phyloP scores from a whole-genome alignment of 2,888 invertebrate genomes.

The Alentia gelatinosa region DNA sequence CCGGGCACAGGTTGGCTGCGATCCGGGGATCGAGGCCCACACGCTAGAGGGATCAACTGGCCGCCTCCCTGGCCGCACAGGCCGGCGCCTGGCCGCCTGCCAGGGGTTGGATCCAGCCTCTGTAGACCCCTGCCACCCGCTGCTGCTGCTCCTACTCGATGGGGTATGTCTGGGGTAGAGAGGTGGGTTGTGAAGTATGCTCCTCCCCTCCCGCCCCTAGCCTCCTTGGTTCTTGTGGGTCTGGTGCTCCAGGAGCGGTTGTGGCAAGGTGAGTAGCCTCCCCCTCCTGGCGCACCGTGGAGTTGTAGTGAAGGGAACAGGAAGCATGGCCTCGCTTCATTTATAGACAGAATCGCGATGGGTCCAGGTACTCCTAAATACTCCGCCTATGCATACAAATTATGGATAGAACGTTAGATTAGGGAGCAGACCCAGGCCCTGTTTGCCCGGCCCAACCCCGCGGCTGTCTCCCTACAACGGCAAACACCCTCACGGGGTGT shows the following conservation, averaged over 20 bases:
- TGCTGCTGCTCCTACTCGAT: neutral
- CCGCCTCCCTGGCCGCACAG: neutral
- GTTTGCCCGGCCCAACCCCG: neutral
- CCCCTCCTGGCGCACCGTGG: neutral
- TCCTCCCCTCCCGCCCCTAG: neutral
- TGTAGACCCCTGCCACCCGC: neutral
- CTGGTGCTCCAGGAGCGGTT: neutral
- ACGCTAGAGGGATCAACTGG: neutral
- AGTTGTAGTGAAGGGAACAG: too few relatives aligned
- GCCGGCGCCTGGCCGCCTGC: neutral
- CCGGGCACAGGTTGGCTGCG: neutral
- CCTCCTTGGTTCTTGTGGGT: neutral
- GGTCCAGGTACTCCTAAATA: too few relatives aligned
- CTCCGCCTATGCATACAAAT: too few relatives aligned
- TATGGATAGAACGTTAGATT: too few relatives aligned
- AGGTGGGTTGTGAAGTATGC: neutral
- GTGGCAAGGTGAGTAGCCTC: neutral
- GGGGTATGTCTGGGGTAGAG: neutral
- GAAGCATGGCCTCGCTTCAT: too few relatives aligned
- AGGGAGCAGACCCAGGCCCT: neutral
- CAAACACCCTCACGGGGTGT: neutral
- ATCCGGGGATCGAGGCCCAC: neutral
- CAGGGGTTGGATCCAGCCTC: neutral
- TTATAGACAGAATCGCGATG: too few relatives aligned
- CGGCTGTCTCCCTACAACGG: neutral